Evolutionary conservation across 53 echinoderm and acorn worm species (phyloP), one percentile per base, ranked within the genome.

Genomic region (Temnopleurus reevesii): DNA sequence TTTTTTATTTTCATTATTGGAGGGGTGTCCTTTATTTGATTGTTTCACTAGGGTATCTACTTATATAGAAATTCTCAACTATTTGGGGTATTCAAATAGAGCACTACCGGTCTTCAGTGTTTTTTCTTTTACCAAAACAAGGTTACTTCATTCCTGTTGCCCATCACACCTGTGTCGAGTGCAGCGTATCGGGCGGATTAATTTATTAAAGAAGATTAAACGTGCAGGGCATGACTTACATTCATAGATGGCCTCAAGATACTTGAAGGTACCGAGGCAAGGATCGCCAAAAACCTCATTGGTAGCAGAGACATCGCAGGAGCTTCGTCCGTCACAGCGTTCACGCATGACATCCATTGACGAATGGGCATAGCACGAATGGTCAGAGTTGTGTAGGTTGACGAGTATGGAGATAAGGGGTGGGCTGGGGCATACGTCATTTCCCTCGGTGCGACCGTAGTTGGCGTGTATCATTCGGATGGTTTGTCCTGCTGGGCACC

Each of bases 281-380:
- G 92, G 92, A 55, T 92, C 92, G 17, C 92, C 92, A 89, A 92
- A 89, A 56, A 89, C 92, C 26, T 55, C 44, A 43, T 80, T 81
- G 24, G 5, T 71, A 8, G 92, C 89, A 27, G 18, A 27, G 45
- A 92, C 55, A 15, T 49, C 46, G 60, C 92, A 92, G 0, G 81
- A 35, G 41, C 54, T 44, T 7, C 84, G 63, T 4, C 91, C 91
- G 41, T 90, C 83, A 46, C 91, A 90, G 53, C 31, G 46, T 0
- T 33, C 33, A 25, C 46, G 60, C 27, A 53, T n/a, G 2, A 90
- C 8, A n/a, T n/a, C n/a, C n/a, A n/a, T n/a, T n/a, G n/a, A n/a
- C 2, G 66, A 36, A 36, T 18, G 17, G 66, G 35, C 66, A 38
- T 66, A 36, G 38, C 66, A 66, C 1, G 2, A 1, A n/a, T 1